phyloP scores from a whole-genome alignment of 2,888 invertebrate species.

The Mesochorus sp. region DNA sequence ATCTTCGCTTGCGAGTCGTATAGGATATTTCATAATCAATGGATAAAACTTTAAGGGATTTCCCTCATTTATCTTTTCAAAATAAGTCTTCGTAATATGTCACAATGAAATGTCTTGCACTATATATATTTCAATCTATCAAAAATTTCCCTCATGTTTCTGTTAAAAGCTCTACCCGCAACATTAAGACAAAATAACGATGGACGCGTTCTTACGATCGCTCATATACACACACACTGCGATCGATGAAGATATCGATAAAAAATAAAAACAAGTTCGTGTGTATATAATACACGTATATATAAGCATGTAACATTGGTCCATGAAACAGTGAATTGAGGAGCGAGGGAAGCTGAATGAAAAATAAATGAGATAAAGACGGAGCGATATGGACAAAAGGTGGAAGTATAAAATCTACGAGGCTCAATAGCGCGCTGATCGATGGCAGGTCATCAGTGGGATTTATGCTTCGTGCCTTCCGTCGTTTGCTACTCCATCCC shows the following conservation, averaged over 20 bases:
- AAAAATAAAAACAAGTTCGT: not conserved
- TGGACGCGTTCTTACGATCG: too few relatives aligned
- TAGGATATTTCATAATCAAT: too few relatives aligned
- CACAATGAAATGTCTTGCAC: too few relatives aligned
- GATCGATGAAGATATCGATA: slow-evolving; percentile 26
- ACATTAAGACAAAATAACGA: too few relatives aligned
- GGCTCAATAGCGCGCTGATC: slow-evolving; percentile 68
- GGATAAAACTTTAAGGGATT: too few relatives aligned
- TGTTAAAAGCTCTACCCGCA: too few relatives aligned
- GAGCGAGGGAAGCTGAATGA: slow-evolving; percentile 56
- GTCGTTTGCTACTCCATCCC: slow-evolving; percentile 53
- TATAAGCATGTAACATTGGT: not conserved
- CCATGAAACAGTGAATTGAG: not conserved
- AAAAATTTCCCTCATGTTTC: too few relatives aligned
- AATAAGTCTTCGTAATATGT: too few relatives aligned
- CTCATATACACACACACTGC: too few relatives aligned
- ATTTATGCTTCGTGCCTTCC: slow-evolving; percentile 76
- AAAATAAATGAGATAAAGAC: slow-evolving; percentile 22
- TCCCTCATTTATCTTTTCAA: too few relatives aligned
- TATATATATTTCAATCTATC: too few relatives aligned
- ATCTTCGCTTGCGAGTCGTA: too few relatives aligned
- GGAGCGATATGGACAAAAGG: slow-evolving; percentile 42
- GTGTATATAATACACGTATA: not conserved
- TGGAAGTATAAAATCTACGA: slow-evolving; percentile 73
- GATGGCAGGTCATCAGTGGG: slow-evolving; percentile 77